These are phyloP conservation scores for Hemibagrus guttatus DNA, from an alignment of 2,797 vertebrate species.

Conservation along the genomic window DNA sequence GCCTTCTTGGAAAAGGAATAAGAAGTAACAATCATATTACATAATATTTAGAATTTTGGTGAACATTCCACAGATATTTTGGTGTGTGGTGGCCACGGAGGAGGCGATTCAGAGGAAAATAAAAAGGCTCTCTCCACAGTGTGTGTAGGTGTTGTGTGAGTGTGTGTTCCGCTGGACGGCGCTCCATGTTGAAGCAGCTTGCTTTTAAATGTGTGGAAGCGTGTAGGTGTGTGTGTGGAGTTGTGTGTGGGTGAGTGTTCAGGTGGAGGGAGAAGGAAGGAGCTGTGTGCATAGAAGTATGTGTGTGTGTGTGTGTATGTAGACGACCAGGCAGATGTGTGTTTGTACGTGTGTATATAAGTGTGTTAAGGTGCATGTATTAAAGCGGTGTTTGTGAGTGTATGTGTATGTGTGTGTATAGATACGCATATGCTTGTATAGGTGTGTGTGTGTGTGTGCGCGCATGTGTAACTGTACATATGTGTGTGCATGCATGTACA, in stretches of 20 bases:
- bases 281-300: background rate
- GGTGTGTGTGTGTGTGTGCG: no score
- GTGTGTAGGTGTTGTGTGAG: background rate
- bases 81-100: background rate
- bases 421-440: background rate
- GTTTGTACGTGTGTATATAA: background rate
- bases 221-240: background rate
- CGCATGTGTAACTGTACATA: no score
- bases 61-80: slow-evolving; percentile 12
- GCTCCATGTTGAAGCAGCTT: background rate
- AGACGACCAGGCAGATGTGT: background rate
- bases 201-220: background rate
- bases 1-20: background rate
- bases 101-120: background rate
- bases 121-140: background rate
- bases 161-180: background rate
- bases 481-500: background rate
- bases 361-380: background rate
- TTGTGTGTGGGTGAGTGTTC: background rate
- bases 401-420: background rate
- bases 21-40: slow-evolving; percentile 2
- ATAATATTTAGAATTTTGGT: background rate
- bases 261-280: background rate
- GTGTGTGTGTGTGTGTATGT: background rate
- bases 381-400: no score